Evolutionary conservation across 2,113 vertebrate genomes (phyloP).

Genomic region (Anhinga rufa): DNA sequence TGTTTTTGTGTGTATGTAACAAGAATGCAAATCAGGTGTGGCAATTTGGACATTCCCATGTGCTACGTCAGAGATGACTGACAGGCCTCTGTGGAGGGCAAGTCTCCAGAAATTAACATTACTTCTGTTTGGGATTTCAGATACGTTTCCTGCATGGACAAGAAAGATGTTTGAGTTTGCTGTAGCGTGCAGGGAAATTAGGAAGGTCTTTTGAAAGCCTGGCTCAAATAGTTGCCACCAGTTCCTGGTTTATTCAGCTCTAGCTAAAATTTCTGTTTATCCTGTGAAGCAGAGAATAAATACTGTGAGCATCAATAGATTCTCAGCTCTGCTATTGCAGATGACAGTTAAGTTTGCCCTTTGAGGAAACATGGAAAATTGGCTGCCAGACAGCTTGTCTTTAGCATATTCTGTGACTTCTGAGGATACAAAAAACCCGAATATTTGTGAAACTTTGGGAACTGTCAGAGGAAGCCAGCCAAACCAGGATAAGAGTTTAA

Average conservation of each 20-base stretch:
- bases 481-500: background rate
- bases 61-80: constrained; percentile 64
- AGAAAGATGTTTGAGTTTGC: background rate
- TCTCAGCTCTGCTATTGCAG: background rate
- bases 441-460: background rate
- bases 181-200: background rate
- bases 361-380: background rate
- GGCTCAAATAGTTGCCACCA: background rate
- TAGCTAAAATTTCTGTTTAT: background rate
- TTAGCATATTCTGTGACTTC: background rate
- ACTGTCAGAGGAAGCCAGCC: background rate
- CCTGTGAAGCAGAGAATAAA: background rate
- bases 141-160: background rate
- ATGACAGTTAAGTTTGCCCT: background rate
- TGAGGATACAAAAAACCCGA: background rate
- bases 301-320: background rate
- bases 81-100: background rate
- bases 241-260: background rate
- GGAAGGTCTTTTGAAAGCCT: background rate
- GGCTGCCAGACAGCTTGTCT: background rate
- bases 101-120: background rate
- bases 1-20: constrained; percentile 74
- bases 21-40: constrained; percentile 78
- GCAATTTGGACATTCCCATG: constrained; percentile 73
- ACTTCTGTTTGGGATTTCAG: background rate